Evolutionary conservation across 2,888 invertebrate genomes (phyloP), one percentile per base, ranked within the genome.

Genomic region (Lasioglossum oenotherae): DNA sequence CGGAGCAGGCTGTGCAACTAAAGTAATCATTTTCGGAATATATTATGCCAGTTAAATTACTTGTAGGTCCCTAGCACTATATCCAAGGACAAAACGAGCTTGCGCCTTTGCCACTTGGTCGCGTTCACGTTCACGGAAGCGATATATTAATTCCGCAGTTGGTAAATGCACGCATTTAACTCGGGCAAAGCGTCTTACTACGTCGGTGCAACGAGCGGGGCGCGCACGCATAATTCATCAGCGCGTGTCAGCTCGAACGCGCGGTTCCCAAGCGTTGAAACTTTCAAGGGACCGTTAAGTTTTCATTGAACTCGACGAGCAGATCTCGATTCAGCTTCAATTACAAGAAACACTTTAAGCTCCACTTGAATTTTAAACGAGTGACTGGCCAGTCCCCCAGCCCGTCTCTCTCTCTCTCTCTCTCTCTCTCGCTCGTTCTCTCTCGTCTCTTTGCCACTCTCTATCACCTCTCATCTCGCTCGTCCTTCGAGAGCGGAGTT

Each of bases 311-410:
- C 69, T 53, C 12, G 44, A 35, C 69, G 49, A 19, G 19, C 60
- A n/a, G 31, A 27, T 73, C 80, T 60, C 64, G 69, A 81, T 74
- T 84, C 78, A 60, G 79, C 41, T 78, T 84, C 84, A 86, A 87
- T 86, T 86, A 44, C 75, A 46, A 72, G 73, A 78, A 87, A 86
- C 80, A 60, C 79, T 69, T 81, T 73, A 77, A 80, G 80, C 74
- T 76, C 77, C 74, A 53, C 77, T 80, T 80, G 80, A 86, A 84
- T 84, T 75, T 81, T 74, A 80, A 86, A 78, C 76, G 60, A 60
- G 38, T 16, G 67, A 38, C 64, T 38, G 67, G 41, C n/a, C 41
- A 38, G 38, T 41, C 41, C 27, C 14, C 27, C 60, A 1, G 38
- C 23, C 14, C 8, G 6, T 67, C 64, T 67, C 64, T 14, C 31